phyloP scores from a whole-genome alignment of 2,113 vertebrate genomes.

The Engraulis encrasicolus region DNA sequence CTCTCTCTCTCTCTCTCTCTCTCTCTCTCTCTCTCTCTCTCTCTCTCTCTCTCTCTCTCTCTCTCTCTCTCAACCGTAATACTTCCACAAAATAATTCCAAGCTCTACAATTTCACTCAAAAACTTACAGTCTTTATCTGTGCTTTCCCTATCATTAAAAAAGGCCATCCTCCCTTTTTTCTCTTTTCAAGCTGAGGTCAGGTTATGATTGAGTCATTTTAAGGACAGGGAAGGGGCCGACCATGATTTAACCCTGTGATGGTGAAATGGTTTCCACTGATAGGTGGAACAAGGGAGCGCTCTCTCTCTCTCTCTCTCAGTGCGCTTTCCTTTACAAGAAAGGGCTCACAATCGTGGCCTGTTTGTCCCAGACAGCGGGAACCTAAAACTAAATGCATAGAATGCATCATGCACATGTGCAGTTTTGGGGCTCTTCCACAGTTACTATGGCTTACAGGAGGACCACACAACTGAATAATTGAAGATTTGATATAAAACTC shows the following conservation, averaged over 20 bases:
- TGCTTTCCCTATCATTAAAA: background rate
- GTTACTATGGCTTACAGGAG: too few species aligned
- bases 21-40: background rate
- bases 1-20: slow-evolving; percentile 21
- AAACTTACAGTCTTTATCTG: background rate
- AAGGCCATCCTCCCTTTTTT: background rate
- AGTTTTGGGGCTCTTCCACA: too few species aligned
- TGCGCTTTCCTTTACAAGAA: too few species aligned
- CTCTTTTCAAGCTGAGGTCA: background rate
- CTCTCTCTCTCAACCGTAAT: background rate
- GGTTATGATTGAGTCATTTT: background rate
- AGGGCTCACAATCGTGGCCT: too few species aligned
- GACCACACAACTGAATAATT: too few species aligned
- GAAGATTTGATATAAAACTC: too few species aligned
- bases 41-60: background rate
- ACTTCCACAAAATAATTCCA: too few species aligned
- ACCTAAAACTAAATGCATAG: too few species aligned
- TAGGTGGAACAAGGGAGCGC: background rate
- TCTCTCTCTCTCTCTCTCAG: too few species aligned
- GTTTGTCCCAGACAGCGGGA: too few species aligned
- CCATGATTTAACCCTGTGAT: background rate
- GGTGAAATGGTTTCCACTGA: background rate
- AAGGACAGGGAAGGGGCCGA: background rate
- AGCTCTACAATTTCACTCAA: background rate
- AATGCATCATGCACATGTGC: too few species aligned